Evolutionary conservation across 2,888 invertebrate species (phyloP).

Genomic region (Nomada hirtipes): DNA sequence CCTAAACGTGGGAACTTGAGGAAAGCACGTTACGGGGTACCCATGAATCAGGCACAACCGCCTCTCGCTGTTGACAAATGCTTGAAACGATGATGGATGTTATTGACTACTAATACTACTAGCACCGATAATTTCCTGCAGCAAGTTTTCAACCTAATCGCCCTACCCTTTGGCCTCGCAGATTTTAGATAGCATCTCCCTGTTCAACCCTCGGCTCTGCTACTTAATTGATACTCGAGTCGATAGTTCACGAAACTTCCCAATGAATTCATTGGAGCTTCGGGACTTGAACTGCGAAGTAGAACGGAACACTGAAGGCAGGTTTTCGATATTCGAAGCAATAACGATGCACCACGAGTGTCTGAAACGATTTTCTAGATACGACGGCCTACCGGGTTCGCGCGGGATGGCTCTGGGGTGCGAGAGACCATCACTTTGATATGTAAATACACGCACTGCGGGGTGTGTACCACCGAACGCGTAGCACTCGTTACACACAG

Average conservation of each 20-base stretch:
- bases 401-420: slow-evolving; percentile 27
- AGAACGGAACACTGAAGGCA: background rate
- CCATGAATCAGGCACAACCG: slow-evolving; percentile 68
- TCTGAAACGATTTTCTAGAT: slow-evolving; percentile 39
- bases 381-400: slow-evolving; percentile 8
- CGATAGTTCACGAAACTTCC: background rate
- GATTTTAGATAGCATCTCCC: background rate
- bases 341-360: slow-evolving; percentile 30
- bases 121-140: slow-evolving; percentile 71
- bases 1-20: slow-evolving; percentile 80
- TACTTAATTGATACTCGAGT: slow-evolving; percentile 24
- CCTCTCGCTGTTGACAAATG: slow-evolving; percentile 81
- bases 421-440: slow-evolving; percentile 81
- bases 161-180: slow-evolving; percentile 22
- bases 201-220: background rate
- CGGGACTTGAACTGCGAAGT: background rate
- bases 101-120: slow-evolving; percentile 75
- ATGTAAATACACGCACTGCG: slow-evolving; percentile 83
- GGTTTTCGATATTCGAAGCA: background rate
- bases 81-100: slow-evolving; percentile 80
- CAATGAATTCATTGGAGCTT: background rate
- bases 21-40: slow-evolving; percentile 49
- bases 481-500: slow-evolving; percentile 54
- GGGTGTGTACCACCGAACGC: slow-evolving; percentile 68
- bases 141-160: slow-evolving; percentile 62